Evolutionary conservation across 2,888 invertebrate genomes (phyloP).

Genomic region (Eledona agricola): DNA sequence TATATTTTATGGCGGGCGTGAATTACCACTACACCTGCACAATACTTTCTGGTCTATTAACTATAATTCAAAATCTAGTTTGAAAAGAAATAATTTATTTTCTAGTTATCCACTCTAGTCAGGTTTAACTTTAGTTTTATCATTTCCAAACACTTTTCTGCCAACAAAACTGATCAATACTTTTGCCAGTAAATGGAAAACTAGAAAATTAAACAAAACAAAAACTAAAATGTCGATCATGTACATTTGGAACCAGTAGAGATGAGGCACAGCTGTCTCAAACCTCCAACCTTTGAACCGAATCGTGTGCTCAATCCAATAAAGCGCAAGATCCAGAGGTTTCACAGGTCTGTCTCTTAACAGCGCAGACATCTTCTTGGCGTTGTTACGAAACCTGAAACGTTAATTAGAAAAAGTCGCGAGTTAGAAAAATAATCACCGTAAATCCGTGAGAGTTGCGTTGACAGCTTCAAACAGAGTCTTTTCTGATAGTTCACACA

Average conservation of each 20-base stretch:
- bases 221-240: slow-evolving; percentile 11
- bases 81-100: too few species aligned
- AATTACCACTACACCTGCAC: too few species aligned
- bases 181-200: background rate
- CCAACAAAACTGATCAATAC: too few species aligned
- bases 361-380: slow-evolving; percentile 11
- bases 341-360: slow-evolving; percentile 20
- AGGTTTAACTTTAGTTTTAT: too few species aligned
- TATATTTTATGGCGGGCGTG: too few species aligned
- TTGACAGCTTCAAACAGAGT: slow-evolving; percentile 49
- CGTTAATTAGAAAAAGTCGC: slow-evolving; percentile 1
- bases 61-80: too few species aligned
- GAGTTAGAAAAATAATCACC: background rate
- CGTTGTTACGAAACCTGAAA: slow-evolving; percentile 15
- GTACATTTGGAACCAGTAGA: slow-evolving; percentile 32
- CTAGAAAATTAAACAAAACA: background rate
- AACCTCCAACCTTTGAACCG: slow-evolving; percentile 33
- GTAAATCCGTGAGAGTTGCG: slow-evolving; percentile 48
- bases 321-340: slow-evolving; percentile 39
- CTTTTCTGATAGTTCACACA: slow-evolving; percentile 54
- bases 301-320: slow-evolving; percentile 41
- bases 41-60: too few species aligned
- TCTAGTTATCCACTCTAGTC: too few species aligned
- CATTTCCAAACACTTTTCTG: too few species aligned
- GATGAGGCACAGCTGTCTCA: slow-evolving; percentile 26